Evolutionary conservation across 2,113 vertebrate genomes (phyloP), one percentile per base, ranked within the genome.

Genomic region (Cochlearius cochlearius): DNA sequence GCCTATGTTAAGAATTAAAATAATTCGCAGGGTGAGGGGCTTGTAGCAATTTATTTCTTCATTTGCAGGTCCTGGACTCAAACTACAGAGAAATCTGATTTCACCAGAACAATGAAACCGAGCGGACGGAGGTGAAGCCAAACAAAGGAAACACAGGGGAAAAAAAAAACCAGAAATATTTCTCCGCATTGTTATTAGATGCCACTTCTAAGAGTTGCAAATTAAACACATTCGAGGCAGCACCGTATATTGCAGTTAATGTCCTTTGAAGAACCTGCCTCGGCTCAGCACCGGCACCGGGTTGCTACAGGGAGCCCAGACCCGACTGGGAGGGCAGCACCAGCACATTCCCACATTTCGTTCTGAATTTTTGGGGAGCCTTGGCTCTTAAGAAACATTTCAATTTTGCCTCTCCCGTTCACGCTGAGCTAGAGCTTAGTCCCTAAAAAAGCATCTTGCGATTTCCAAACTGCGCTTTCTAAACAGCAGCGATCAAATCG

Each of bases 201-300:
- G 90, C 79, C 53, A 90, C 88, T 71, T 91, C 30, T 52, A 86
- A 71, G 86, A 93, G 62, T 3, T 67, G 60, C 79, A 93, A 90
- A 96, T 93, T 73, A 90, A 93, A 95, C 45, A 72, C 67, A 38
- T 63, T 64, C 50, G 74, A 92, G 81, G 77, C 77, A 95, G 91
- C 21, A 85, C 34, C 4, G 3, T 39, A 30, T 69, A 58, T 20
- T 69, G 75, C 55, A 55, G 64, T 59, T 66, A 45, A 86, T 4
- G 26, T 55, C 55, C 83, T 83, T 11, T 74, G 66, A 93, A 68
- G 39, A 71, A 50, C 60, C 63, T 52, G 72, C 47, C 63, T 55
- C 21, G 23, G 55, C 38, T 81, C 78, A 50, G 34, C 47, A 76
- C 47, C 47, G 36, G 49, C 74, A 72, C 56, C 60, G 52, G 52